Conservation (phyloP, 2,797 vertebrate genomes). For the Pelodytes ibericus region DNA sequence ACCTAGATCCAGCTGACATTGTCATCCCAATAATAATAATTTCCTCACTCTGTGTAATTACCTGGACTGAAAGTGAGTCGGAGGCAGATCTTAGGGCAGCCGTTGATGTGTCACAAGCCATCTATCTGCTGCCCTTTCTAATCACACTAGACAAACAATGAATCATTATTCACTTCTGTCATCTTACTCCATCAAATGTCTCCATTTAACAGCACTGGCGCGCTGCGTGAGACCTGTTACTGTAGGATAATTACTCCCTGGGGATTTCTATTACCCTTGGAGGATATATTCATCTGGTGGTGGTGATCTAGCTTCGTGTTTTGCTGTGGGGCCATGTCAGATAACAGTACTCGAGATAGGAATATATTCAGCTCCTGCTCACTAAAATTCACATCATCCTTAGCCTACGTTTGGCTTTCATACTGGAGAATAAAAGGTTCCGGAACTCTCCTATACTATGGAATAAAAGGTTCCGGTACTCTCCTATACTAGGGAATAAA, state of each 20-base stretch:
- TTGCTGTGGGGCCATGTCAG: not conserved
- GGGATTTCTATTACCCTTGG: constrained; percentile 5
- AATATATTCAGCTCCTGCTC: not conserved
- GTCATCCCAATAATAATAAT: too few relatives aligned
- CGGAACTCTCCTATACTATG: too few relatives aligned
- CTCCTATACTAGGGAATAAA: too few relatives aligned
- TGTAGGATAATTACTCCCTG: constrained; percentile 39
- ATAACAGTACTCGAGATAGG: not conserved
- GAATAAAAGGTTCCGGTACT: too few relatives aligned
- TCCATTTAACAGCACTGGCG: not conserved
- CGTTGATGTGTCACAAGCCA: not conserved
- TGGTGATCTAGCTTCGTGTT: not conserved
- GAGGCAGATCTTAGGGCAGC: not conserved
- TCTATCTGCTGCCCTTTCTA: constrained; percentile 10
- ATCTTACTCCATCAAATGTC: constrained; percentile 4
- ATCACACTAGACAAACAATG: constrained; percentile 30
- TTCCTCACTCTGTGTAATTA: not conserved
- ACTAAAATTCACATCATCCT: not conserved
- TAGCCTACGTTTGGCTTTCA: too few relatives aligned
- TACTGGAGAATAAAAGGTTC: too few relatives aligned
- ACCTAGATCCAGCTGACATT: not conserved
- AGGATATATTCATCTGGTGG: constrained; percentile 28
- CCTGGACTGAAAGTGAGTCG: not conserved
- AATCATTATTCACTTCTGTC: constrained; percentile 26
- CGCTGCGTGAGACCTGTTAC: constrained; percentile 36